A percentile compares a stretch with the other conserved stretches of the same genome.
Conservation (phyloP, 2,113 vertebrate genomes). For the Edolisoma coerulescens region DNA sequence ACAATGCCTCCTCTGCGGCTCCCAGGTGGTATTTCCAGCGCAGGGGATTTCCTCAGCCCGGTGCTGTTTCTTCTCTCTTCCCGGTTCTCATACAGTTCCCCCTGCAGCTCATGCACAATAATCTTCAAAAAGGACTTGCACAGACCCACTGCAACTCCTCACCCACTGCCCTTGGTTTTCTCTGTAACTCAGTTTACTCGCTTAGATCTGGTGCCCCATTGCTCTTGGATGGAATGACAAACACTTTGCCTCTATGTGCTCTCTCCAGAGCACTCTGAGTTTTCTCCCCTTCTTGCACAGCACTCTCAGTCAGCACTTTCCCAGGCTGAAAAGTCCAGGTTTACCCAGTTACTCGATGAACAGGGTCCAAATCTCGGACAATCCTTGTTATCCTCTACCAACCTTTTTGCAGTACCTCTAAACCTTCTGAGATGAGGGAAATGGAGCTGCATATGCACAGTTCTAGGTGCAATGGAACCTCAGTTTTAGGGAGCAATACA, state of each 20-base stretch:
- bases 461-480: background rate
- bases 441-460: background rate
- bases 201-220: background rate
- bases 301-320: background rate
- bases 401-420: background rate
- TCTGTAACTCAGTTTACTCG: fast-evolving
- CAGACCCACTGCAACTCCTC: fast-evolving
- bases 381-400: background rate
- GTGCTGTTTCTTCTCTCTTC: background rate
- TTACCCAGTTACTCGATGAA: background rate
- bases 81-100: background rate
- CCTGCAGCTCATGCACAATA: background rate
- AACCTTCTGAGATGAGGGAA: background rate
- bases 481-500: background rate
- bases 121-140: background rate
- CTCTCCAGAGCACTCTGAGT: background rate
- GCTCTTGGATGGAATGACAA: background rate
- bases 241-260: too few relatives aligned
- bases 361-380: background rate
- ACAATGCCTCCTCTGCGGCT: fast-evolving
- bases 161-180: background rate
- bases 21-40: background rate
- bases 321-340: background rate
- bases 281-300: background rate
- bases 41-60: background rate